phyloP scores from a whole-genome alignment of 53 echinoderm and acorn worm genomes.

The Astropecten irregularis region DNA sequence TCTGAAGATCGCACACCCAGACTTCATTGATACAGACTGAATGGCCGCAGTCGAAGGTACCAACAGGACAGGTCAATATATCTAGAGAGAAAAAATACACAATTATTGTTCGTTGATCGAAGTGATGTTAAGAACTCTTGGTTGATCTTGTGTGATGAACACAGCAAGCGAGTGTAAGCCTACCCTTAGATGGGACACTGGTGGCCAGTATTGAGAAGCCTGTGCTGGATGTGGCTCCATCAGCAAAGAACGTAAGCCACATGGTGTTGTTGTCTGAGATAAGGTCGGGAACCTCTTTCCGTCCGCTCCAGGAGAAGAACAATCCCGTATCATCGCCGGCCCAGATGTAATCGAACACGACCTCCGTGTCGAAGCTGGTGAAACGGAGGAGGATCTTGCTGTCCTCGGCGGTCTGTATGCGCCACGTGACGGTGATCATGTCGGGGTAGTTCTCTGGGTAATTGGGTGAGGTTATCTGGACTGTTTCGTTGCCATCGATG shows the following conservation, averaged over 20 bases:
- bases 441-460: conserved; percentile 5
- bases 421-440: background rate
- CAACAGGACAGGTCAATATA: background rate
- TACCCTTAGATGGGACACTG: background rate
- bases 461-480: background rate
- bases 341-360: background rate
- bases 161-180: background rate
- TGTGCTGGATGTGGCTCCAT: too few species aligned
- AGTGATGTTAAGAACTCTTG: background rate
- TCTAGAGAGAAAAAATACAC: too few species aligned
- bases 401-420: background rate
- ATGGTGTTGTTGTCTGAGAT: background rate
- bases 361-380: too few species aligned
- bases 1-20: background rate
- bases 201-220: background rate
- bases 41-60: too few species aligned
- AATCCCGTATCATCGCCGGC: background rate
- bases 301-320: background rate
- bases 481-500: background rate
- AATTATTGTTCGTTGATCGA: background rate
- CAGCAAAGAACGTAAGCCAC: conserved; percentile 1
- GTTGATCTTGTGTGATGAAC: background rate
- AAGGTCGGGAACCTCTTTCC: too few species aligned
- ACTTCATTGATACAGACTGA: too few species aligned
- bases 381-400: background rate